Base-by-base conservation (phyloP, 2,113 vertebrate genomes). In the Neotoma lepida region DNA sequence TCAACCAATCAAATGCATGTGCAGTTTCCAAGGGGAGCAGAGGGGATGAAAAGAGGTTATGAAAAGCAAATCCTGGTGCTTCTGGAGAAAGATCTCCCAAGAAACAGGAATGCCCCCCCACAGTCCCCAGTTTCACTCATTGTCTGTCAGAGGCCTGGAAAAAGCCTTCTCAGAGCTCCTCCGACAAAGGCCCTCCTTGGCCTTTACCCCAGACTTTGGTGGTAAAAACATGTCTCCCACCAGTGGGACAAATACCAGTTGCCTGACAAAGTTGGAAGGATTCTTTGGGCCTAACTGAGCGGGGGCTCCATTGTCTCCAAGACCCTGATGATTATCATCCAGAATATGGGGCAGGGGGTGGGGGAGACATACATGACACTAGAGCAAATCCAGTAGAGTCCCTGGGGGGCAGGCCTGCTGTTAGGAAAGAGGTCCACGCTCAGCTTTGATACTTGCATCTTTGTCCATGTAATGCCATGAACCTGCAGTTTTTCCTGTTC, bases 71-170 rank as follows among this genome's bases (percentile, higher is more conserved):
- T 0, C 1, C 56, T 90, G 90, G 0, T 78, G 89, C 92, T 93
- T 94, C 64, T 46, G 77, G 46, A 6, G 96, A 92, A 96, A 96
- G 96, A 4, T 96, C 94, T 95, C 91, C 95, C 91, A 95, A 97
- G 94, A 97, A 96, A 93, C 22, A 35, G 17, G 1, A 63, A 82
- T 14, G 85, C 2, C 10, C 77, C 66, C 70, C 26, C 24, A 9
- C 49, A 35, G 63, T 24, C 58, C 26, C 70, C 85, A 86, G 71
- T 46, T 91, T 63, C 17, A 88, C 89, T 95, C 95, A 46, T 56
- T 90, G 86, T 51, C 94, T 96, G 88, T 94, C 63, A 88, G 92
- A 80, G 87, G 30, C 61, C 64, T 26, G n/a, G 93, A 90, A 78
- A 51, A 58, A 91, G 49, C 86, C 12, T 90, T 56, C 70, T 76